phyloP scores from a whole-genome alignment of 2,113 vertebrate species.

The Xiphorhynchus elegans region DNA sequence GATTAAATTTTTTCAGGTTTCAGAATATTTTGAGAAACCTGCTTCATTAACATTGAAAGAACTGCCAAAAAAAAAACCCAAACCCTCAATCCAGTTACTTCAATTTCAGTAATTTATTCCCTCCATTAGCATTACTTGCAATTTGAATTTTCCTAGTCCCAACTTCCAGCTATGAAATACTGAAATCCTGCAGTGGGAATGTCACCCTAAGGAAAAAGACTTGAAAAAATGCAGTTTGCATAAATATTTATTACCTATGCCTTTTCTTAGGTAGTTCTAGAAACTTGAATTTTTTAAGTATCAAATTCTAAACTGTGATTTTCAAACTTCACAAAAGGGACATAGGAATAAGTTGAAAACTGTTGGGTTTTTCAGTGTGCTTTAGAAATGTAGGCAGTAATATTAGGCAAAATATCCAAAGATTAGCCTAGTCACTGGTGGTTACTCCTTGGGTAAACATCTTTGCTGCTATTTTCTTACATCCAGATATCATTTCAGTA shows the following conservation, averaged over 20 bases:
- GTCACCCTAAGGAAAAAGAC: not conserved
- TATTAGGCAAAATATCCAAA: not conserved
- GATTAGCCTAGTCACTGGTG: not conserved
- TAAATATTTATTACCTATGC: not conserved
- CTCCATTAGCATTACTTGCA: not conserved
- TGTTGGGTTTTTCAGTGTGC: fast-evolving
- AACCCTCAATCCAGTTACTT: not conserved
- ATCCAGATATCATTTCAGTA: not conserved
- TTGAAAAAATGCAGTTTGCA: not conserved
- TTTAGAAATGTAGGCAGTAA: not conserved
- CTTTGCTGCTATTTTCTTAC: not conserved
- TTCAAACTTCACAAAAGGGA: not conserved
- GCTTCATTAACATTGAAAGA: not conserved
- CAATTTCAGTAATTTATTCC: not conserved
- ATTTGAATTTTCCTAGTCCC: not conserved
- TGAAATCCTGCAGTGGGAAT: not conserved
- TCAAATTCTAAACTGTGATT: not conserved
- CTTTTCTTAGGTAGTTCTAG: not conserved
- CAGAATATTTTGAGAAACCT: not conserved
- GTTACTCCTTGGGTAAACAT: not conserved
- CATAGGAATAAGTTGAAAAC: not conserved
- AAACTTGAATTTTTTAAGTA: not conserved
- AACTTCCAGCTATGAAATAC: not conserved
- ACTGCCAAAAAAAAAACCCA: not conserved
- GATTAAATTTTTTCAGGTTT: not conserved